Evolutionary conservation across 2,113 vertebrate species (phyloP).

Genomic region (Poecile atricapillus): DNA sequence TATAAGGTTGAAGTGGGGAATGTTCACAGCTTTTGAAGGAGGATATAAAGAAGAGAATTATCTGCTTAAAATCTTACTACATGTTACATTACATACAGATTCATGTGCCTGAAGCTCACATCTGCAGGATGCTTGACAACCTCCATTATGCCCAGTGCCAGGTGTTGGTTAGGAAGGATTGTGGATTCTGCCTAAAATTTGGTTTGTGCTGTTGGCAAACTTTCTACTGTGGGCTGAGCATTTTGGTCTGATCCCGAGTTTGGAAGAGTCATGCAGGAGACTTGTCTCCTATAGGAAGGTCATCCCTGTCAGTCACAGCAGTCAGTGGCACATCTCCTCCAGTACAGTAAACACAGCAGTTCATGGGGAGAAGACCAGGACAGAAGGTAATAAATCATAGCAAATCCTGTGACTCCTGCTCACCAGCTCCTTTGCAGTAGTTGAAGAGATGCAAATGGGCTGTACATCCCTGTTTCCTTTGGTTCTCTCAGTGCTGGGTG

Average conservation of each 20-base stretch:
- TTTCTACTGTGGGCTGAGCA: background rate
- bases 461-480: background rate
- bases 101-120: background rate
- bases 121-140: background rate
- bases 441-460: background rate
- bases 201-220: background rate
- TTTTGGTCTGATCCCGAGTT: background rate
- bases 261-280: background rate
- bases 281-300: background rate
- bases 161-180: background rate
- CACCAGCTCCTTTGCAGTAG: background rate
- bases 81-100: background rate
- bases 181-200: background rate
- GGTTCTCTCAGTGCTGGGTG: accelerated
- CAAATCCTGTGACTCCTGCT: background rate
- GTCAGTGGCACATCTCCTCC: background rate
- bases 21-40: background rate
- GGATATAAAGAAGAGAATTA: background rate
- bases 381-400: background rate
- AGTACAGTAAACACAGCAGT: background rate
- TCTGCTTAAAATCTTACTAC: background rate
- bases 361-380: background rate
- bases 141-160: accelerated
- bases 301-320: background rate
- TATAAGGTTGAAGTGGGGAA: background rate